Evolutionary conservation across 2,797 vertebrate species (phyloP), one percentile per base, ranked within the genome.

Genomic region (Lagocephalus sceleratus): DNA sequence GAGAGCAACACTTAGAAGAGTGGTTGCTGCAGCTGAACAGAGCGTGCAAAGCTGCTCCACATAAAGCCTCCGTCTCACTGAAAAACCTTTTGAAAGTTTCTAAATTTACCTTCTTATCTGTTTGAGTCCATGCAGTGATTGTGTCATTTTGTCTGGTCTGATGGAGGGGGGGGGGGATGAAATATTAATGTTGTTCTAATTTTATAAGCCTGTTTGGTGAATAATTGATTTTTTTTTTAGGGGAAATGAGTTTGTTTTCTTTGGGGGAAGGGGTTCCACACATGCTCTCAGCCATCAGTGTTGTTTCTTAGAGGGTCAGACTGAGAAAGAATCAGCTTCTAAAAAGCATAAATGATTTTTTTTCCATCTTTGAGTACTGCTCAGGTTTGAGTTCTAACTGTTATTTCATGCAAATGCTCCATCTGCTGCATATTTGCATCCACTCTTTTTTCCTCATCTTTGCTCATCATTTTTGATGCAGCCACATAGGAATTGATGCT

Each of bases 141-240:
- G 20, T n/a, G 7, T 15, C 38, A 54, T 57, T 63, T 60, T 49
- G 1, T 21, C 39, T 51, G 3, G 52, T 71, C 53, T 19, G 51
- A 61, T 51, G 52, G 42, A 69, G 55, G 73, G 63, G 21, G 14
- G 22, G 25, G 20, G 16, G 42, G 21, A 46, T 47, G 3, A 80
- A 80, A 77, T 81, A 85, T 75, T 78, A 54, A 85, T 75, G 62
- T 45, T 66, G 72, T 48, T 79, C 70, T 79, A 73, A 82, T 79
- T 85, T 79, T 76, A 61, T 61, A 51, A 65, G 65, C 20, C 52
- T 74, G 41, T 66, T 67, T 45, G 26, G 47, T 78, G 50, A 86
- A 87, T 83, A 79, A 85, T 83, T 81, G 16, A 86, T 84, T 70
- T 35, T 35, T 29, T 29, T 10, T 20, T 58, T 43, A 14, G 8